Percentiles rank a stretch among this genome's conserved stretches.
Conservation (phyloP, 2,888 invertebrate species). For the Archaeoteleia sp. region DNA sequence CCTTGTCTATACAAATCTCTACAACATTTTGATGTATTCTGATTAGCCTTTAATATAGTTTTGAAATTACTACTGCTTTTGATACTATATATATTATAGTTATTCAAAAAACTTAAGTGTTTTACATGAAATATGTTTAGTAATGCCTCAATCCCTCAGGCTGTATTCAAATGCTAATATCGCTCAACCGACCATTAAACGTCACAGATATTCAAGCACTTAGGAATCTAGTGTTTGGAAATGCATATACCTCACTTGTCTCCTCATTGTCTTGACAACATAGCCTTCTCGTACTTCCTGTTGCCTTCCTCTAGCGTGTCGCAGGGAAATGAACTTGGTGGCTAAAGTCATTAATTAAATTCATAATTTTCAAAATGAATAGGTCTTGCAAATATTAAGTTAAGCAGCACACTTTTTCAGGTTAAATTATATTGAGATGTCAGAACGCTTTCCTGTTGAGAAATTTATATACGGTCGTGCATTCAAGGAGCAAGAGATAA, state of each 20-base stretch:
- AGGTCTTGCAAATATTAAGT: too few species aligned
- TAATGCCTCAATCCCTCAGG: conserved; percentile 57
- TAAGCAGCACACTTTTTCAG: too few species aligned
- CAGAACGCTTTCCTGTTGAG: too few species aligned
- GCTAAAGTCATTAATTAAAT: background rate
- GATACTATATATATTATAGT: too few species aligned
- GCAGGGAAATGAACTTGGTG: conserved; percentile 16
- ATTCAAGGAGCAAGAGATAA: too few species aligned
- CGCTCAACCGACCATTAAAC: conserved; percentile 60
- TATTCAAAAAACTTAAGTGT: conserved; percentile 38
- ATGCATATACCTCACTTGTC: conserved; percentile 49
- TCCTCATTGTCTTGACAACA: conserved; percentile 51
- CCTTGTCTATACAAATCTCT: too few species aligned
- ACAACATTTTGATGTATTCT: too few species aligned
- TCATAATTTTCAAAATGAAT: too few species aligned
- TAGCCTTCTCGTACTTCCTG: conserved; percentile 38
- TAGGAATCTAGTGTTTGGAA: conserved; percentile 52
- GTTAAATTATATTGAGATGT: too few species aligned
- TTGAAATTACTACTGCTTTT: too few species aligned
- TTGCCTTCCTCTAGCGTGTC: conserved; percentile 16
- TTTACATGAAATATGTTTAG: conserved; percentile 40
- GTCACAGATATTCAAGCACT: conserved; percentile 54
- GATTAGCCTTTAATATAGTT: too few species aligned
- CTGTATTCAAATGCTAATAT: conserved; percentile 68
- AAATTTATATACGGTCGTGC: too few species aligned